These are phyloP conservation scores for Zaprionus nigranus DNA, from an alignment of 1,140 invertebrate genomes.

Conservation along the genomic window DNA sequence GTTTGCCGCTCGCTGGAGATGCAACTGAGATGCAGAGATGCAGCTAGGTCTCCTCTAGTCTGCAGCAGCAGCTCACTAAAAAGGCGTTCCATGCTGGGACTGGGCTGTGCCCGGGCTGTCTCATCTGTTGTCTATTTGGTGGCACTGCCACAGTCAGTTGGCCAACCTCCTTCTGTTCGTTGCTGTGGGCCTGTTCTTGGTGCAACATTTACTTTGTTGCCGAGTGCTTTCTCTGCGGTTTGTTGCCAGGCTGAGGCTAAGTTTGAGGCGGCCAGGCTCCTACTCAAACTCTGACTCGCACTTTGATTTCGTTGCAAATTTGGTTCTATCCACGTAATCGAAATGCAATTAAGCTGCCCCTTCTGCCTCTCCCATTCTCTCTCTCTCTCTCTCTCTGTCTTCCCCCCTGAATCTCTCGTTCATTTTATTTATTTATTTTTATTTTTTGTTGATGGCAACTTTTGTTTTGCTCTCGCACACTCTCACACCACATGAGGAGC, in stretches of 20 bases:
- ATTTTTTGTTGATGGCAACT: constrained; percentile 31
- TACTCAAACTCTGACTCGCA: constrained; percentile 18
- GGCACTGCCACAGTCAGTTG: constrained; percentile 34
- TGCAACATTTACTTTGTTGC: constrained; percentile 75
- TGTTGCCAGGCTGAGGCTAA: constrained; percentile 45
- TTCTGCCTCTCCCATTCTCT: too few species aligned
- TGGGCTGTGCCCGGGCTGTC: constrained; percentile 56
- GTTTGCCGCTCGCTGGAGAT: constrained; percentile 42
- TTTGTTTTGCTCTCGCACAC: constrained; percentile 28
- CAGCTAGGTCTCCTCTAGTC: constrained; percentile 2
- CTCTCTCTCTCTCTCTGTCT: background rate
- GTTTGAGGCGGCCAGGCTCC: background rate
- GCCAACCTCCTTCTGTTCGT: constrained; percentile 44
- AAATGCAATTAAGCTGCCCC: constrained; percentile 79
- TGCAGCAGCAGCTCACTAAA: constrained; percentile 33
- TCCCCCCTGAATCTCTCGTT: constrained; percentile 1
- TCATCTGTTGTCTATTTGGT: constrained; percentile 80
- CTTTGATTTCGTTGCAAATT: constrained; percentile 65
- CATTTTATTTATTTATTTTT: constrained; percentile 1
- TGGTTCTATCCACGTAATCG: constrained; percentile 70
- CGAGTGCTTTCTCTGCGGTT: constrained; percentile 58
- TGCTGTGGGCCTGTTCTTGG: constrained; percentile 73
- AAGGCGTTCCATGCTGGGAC: constrained; percentile 62
- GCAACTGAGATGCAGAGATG: constrained; percentile 14
- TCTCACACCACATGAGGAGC: constrained; percentile 39